These are phyloP conservation scores for Sclerodermus sp. DNA, from an alignment of 2,888 invertebrate genomes.

Conservation along the genomic window DNA sequence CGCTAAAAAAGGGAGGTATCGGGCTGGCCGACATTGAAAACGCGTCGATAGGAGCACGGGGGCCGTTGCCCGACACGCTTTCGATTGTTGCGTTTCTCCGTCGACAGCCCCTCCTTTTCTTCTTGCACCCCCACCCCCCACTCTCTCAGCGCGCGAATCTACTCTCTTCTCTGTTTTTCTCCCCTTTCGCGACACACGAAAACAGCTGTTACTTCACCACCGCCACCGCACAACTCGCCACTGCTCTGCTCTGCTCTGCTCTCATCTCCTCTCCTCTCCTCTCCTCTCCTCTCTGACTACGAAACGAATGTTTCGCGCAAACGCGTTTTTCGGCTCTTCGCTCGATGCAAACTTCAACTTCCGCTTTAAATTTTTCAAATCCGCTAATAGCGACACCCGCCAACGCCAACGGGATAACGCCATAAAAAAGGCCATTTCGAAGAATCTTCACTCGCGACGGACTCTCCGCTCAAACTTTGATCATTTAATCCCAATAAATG, in stretches of 20 bases:
- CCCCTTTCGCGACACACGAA: conserved; percentile 23
- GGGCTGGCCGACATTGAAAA: conserved; percentile 1
- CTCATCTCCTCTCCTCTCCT: conserved; percentile 2
- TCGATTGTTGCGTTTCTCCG: conserved; percentile 36
- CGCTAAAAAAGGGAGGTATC: not conserved
- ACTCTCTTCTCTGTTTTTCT: conserved; percentile 18
- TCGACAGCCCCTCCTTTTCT: conserved; percentile 5
- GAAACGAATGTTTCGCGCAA: not conserved
- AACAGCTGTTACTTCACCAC: conserved; percentile 33
- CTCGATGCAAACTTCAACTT: too few species aligned
- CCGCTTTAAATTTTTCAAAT: too few species aligned
- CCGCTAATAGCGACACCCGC: too few species aligned
- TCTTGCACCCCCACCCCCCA: conserved; percentile 9
- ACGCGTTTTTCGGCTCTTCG: too few species aligned
- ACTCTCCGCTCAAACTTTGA: too few species aligned
- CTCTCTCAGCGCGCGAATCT: conserved; percentile 7
- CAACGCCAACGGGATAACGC: too few species aligned
- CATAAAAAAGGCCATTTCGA: too few species aligned
- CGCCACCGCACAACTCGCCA: conserved; percentile 12
- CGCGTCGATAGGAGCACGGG: not conserved
- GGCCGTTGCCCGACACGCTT: conserved; percentile 37
- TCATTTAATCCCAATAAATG: too few species aligned
- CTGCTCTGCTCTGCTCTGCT: too few species aligned
- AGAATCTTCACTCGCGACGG: too few species aligned
- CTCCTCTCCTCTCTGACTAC: not conserved